Evolutionary conservation across 2,113 vertebrate genomes (phyloP).

Genomic region (Guaruba guarouba): DNA sequence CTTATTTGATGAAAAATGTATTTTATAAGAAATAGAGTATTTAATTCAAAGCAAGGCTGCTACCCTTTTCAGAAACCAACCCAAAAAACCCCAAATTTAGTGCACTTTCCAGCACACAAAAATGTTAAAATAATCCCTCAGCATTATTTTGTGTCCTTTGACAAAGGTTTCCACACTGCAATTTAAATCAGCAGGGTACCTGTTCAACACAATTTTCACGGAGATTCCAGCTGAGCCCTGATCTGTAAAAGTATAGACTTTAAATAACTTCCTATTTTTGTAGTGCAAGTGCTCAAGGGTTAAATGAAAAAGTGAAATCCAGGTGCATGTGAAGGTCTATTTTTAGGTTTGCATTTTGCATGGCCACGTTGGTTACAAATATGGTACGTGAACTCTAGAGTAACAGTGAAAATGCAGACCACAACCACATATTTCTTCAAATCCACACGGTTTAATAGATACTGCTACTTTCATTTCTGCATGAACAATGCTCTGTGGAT

Average conservation of each 20-base stretch:
- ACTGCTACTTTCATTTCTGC: neutral
- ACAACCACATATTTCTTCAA: neutral
- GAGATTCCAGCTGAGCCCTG: neutral
- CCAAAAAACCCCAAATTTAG: neutral
- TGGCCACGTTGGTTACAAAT: neutral
- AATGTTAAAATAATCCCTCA: neutral
- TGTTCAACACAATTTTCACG: neutral
- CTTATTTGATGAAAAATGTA: neutral
- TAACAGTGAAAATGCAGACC: neutral
- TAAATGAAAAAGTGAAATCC: neutral
- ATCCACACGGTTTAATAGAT: neutral
- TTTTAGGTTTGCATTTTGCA: neutral
- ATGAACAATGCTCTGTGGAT: neutral
- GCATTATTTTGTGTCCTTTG: neutral
- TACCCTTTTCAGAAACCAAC: neutral
- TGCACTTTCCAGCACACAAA: neutral
- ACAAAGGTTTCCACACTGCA: neutral
- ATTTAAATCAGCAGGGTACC: constrained; percentile 15
- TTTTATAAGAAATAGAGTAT: neutral
- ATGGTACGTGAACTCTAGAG: neutral
- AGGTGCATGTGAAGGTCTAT: neutral
- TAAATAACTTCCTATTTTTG: neutral
- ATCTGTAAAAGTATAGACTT: neutral
- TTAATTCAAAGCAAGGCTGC: neutral
- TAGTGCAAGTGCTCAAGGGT: neutral